A percentile compares a stretch with the other conserved stretches of the same genome.
These are phyloP conservation scores for Pelochelys cantorii DNA, from an alignment of 2,797 vertebrate species.

Conservation along the genomic window DNA sequence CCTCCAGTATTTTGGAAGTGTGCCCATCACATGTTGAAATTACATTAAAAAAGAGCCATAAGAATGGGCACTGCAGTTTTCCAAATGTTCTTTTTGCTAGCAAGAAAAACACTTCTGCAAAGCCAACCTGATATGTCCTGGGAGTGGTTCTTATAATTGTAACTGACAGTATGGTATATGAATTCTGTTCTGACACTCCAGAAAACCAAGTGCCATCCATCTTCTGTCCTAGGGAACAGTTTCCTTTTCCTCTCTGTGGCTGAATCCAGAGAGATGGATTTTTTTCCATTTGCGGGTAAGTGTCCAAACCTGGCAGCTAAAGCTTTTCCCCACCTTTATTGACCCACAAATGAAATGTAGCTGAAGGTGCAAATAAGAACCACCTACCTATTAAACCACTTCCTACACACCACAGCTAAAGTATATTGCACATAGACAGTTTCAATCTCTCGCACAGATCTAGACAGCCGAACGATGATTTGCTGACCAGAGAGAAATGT, in stretches of 20 bases:
- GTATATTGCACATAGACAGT: background rate
- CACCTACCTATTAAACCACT: slow-evolving; percentile 64
- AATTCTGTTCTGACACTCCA: background rate
- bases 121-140: fast-evolving
- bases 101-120: background rate
- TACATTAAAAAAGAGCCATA: background rate
- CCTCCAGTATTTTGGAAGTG: background rate
- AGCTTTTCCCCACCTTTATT: background rate
- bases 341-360: slow-evolving; percentile 16
- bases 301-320: fast-evolving
- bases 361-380: slow-evolving; percentile 11
- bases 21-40: slow-evolving; percentile 1
- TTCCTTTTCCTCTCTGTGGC: background rate
- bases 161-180: background rate
- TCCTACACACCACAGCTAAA: background rate
- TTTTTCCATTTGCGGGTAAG: background rate
- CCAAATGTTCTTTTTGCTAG: background rate
- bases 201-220: background rate
- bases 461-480: background rate
- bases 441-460: background rate
- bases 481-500: slow-evolving; percentile 25
- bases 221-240: background rate
- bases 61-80: background rate
- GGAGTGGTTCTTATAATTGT: fast-evolving
- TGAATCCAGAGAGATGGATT: background rate